Conservation (phyloP, 92 coral and sea anemone species). For the Chrysogorgia sp. region DNA sequence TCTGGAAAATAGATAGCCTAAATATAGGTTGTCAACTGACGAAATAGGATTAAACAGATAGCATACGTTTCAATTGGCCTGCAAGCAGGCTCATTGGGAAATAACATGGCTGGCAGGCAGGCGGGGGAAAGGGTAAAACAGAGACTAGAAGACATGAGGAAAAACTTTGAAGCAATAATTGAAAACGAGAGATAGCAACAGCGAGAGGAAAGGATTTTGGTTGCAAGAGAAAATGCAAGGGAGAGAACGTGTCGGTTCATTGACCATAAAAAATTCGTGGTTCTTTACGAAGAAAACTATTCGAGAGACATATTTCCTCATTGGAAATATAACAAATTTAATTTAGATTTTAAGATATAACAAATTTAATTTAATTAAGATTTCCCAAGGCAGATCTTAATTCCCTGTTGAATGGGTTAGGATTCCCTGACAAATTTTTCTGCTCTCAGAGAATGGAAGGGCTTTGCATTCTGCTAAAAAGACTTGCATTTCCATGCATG, state of each 20-base stretch:
- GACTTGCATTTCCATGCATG: slow-evolving; percentile 62
- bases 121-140: too few relatives aligned
- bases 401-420: slow-evolving; percentile 30
- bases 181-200: too few relatives aligned
- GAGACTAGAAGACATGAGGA: too few relatives aligned
- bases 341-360: slow-evolving; percentile 35
- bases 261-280: slow-evolving; percentile 49
- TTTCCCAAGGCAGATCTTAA: slow-evolving; percentile 47
- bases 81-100: too few relatives aligned
- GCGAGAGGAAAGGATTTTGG: too few relatives aligned
- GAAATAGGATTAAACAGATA: background rate
- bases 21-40: background rate
- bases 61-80: too few relatives aligned
- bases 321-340: slow-evolving; percentile 42
- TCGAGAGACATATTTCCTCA: slow-evolving; percentile 13
- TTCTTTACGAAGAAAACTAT: slow-evolving; percentile 41
- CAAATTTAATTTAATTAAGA: slow-evolving; percentile 37
- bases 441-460: slow-evolving; percentile 68
- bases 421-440: slow-evolving; percentile 57
- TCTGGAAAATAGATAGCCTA: too few relatives aligned
- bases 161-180: too few relatives aligned
- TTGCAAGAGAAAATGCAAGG: too few relatives aligned
- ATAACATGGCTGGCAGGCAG: too few relatives aligned
- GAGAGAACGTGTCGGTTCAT: too few relatives aligned
- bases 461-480: slow-evolving; percentile 62